Evolutionary conservation across 2,797 vertebrate genomes (phyloP).

Genomic region (Schizopygopsis pylzovi): DNA sequence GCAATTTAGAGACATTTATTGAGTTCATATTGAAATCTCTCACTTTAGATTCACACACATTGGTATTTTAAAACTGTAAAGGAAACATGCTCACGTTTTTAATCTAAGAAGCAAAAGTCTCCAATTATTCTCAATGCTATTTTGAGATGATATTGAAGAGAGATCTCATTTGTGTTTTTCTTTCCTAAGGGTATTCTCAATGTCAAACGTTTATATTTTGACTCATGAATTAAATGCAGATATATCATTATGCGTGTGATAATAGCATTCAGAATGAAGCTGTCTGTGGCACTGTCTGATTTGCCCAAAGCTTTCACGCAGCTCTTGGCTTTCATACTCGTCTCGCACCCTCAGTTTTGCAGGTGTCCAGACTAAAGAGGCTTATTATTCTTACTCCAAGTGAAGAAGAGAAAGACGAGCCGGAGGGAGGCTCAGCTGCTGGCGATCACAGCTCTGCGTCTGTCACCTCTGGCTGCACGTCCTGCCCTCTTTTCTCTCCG

Average conservation of each 20-base stretch:
- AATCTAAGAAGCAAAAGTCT: not conserved
- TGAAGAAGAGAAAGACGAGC: constrained; percentile 44
- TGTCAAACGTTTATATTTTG: not conserved
- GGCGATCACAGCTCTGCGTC: constrained; percentile 33
- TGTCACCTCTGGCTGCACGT: constrained; percentile 50
- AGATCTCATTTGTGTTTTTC: not conserved
- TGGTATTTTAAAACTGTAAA: not conserved
- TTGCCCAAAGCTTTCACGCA: constrained; percentile 41
- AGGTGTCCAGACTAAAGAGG: constrained; percentile 56
- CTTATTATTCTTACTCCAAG: constrained; percentile 41
- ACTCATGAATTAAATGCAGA: not conserved
- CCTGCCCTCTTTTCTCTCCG: not conserved
- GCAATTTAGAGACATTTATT: not conserved
- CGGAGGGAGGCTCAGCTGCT: constrained; percentile 50
- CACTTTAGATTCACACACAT: not conserved
- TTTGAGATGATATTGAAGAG: not conserved
- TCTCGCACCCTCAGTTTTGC: constrained; percentile 53
- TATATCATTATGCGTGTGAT: constrained; percentile 14
- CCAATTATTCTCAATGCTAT: not conserved
- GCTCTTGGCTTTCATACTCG: constrained; percentile 48
- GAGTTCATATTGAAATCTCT: not conserved
- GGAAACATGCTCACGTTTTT: not conserved
- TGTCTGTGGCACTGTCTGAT: not conserved
- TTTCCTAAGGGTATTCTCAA: constrained; percentile 7
- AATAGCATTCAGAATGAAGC: constrained; percentile 6